Conservation (phyloP, 1,140 invertebrate genomes). For the Scylla paramamosain region DNA sequence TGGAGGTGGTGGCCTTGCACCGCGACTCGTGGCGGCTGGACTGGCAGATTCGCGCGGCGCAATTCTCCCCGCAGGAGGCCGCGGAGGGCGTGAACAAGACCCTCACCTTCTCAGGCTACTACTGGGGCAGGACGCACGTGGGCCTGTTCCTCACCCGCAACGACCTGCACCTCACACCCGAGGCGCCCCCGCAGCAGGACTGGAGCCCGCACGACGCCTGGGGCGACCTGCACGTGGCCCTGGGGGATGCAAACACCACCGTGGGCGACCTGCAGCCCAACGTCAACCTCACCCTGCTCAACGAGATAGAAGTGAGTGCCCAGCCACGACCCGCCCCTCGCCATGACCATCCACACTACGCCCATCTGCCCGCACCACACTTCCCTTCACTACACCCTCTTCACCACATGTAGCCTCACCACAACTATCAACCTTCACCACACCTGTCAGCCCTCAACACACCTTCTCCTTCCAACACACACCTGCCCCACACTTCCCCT, state of each 20-base stretch:
- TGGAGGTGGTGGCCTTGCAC: conserved; percentile 54
- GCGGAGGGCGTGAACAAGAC: conserved; percentile 48
- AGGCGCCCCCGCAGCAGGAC: neutral
- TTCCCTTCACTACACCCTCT: neutral
- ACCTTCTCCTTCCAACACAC: neutral
- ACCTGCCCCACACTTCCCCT: neutral
- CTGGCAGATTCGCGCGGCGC: conserved; percentile 8
- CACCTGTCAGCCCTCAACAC: neutral
- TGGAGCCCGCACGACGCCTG: conserved; percentile 28
- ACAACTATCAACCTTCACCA: neutral
- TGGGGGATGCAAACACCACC: neutral
- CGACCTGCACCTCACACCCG: neutral
- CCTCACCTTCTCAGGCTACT: conserved; percentile 60
- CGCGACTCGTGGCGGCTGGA: conserved; percentile 59
- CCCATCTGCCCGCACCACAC: neutral
- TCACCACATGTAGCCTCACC: neutral
- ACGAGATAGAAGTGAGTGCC: neutral
- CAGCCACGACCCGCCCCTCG: neutral
- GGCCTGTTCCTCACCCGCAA: conserved; percentile 54
- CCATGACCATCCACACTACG: neutral
- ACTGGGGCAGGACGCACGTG: conserved; percentile 51
- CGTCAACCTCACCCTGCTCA: neutral
- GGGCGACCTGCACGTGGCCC: neutral
- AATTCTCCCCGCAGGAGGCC: conserved; percentile 62
- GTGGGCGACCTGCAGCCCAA: neutral